These are phyloP conservation scores for Nerophis ophidion DNA, from an alignment of 2,113 vertebrate species.

Conservation along the genomic window DNA sequence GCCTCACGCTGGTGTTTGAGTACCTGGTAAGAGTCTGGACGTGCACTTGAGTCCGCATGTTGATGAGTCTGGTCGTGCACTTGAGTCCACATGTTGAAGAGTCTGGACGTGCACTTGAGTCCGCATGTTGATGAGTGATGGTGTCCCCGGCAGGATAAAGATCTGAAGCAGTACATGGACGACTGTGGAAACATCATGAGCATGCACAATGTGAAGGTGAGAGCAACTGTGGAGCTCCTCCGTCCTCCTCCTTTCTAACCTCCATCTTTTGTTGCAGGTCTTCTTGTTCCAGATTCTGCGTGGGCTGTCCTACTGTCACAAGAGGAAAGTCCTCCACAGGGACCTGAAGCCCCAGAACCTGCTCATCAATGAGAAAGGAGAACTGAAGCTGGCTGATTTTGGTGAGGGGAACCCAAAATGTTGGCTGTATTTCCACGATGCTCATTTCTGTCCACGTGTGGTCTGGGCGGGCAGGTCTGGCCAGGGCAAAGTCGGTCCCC, in stretches of 20 bases:
- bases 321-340: conserved; percentile 92
- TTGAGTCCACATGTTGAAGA: conserved; percentile 40
- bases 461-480: conserved; percentile 74
- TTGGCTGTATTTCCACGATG: neutral
- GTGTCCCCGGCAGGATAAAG: conserved; percentile 82
- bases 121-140: no score
- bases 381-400: conserved; percentile 96
- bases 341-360: conserved; percentile 98
- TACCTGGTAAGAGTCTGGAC: conserved; percentile 80
- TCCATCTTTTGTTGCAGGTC: conserved; percentile 68
- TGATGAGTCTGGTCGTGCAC: neutral
- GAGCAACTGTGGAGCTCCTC: neutral
- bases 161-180: conserved; percentile 99
- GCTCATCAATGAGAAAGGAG: conserved; percentile 94
- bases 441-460: neutral
- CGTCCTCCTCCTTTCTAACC: neutral
- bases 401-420: conserved; percentile 68
- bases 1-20: conserved; percentile 96
- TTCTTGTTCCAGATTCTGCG: conserved; percentile 98
- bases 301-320: conserved; percentile 95
- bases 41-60: neutral
- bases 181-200: conserved; percentile 99
- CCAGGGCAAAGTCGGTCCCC: conserved; percentile 92
- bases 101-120: neutral
- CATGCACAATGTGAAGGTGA: conserved; percentile 98